Evolutionary conservation across 2,113 vertebrate genomes (phyloP), one percentile per base, ranked within the genome.

Genomic region (Helogale parvula): DNA sequence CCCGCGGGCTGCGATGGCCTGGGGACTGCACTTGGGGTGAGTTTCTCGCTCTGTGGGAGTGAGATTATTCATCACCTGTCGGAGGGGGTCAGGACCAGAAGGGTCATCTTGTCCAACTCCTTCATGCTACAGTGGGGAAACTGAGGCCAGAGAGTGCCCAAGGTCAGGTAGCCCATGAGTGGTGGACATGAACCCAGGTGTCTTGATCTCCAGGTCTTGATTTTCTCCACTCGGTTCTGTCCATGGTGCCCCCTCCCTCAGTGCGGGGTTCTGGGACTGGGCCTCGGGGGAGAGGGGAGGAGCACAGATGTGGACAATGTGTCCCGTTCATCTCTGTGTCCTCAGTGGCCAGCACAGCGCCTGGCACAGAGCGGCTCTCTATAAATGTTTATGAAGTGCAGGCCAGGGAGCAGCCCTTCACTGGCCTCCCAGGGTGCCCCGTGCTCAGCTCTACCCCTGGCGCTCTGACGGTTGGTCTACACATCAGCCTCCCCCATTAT

Each of bases 311-410:
- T 74, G 57, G 76, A 98, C 97, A 98, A 97, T 97, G 97, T 94
- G 85, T 86, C 90, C 79, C 38, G 84, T 97, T 98, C 94, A 96
- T 96, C 90, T 95, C 93, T 77, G 68, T 84, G 95, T 98, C 89
- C 96, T 69, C 57, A 83, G 52, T 25, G 60, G 29, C 84, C 85
- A 41, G 94, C 95, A 93, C 92, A 92, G 97, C 2, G 93, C 97
- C 97, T 97, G 96, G 97, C 96, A 97, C 97, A 80, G 77, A 92
- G 89, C 3, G 14, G 81, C 23, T 80, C 93, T 93, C 90, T 90
- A 35, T 92, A 95, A 98, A 98, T 97, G 97, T 97, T 97, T 96
- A 94, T 38, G 23, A 88, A 88, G 63, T 50, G 4, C 47, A 66
- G 90, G 90, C 90, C 45, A n/a, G 82, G 87, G 80, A 92, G 35